Evolutionary conservation across 2,113 vertebrate species (phyloP).

Genomic region (Festucalex cinctus): DNA sequence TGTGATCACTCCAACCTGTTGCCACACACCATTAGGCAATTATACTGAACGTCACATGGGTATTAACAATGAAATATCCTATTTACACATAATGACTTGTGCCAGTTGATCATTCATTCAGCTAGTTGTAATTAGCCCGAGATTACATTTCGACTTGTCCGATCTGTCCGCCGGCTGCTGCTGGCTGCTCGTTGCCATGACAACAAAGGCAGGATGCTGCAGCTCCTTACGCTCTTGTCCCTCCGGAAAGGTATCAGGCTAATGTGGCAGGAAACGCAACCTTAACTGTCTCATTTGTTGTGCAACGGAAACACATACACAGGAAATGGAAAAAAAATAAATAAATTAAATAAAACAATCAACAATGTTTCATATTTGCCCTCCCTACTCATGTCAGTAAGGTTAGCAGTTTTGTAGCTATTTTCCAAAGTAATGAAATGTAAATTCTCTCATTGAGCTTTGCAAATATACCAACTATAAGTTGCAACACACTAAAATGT

Average conservation of each 20-base stretch:
- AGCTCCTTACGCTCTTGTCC: conserved; percentile 44
- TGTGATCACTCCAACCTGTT: conserved; percentile 23
- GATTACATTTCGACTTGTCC: conserved; percentile 57
- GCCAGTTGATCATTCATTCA: conserved; percentile 21
- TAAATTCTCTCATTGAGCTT: conserved; percentile 9
- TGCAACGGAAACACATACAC: conserved; percentile 16
- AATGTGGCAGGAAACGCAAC: conserved; percentile 69
- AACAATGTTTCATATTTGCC: conserved; percentile 2
- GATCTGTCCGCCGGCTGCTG: conserved; percentile 45
- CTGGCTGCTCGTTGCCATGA: conserved; percentile 65
- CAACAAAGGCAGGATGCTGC: conserved; percentile 63
- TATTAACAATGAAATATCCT: conserved; percentile 21
- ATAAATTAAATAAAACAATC: no score
- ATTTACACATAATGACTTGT: conserved; percentile 15
- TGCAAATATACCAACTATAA: not conserved
- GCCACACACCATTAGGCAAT: conserved; percentile 2
- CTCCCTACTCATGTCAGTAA: conserved; percentile 13
- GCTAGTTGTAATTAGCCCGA: conserved; percentile 22
- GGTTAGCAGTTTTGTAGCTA: not conserved
- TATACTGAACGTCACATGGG: not conserved
- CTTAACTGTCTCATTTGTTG: conserved; percentile 56
- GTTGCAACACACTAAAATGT: not conserved
- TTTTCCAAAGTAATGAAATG: conserved; percentile 12
- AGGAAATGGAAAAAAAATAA: not conserved
- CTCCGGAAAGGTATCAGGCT: conserved; percentile 63